These are phyloP conservation scores for Melanotaenia duboulayi DNA, from an alignment of 2,113 vertebrate species.

Conservation along the genomic window DNA sequence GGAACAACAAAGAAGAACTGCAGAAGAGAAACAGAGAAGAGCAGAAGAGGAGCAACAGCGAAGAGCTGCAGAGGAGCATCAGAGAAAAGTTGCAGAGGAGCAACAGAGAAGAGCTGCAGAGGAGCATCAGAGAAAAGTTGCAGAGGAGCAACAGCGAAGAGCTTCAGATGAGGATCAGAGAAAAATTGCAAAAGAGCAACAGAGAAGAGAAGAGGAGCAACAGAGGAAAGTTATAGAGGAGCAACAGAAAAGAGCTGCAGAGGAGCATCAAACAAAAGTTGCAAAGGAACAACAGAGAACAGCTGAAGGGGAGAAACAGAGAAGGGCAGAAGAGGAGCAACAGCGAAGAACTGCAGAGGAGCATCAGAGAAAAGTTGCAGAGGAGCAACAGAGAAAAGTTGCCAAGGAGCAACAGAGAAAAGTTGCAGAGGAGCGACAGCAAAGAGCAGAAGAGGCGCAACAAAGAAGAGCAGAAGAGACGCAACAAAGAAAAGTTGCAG, in stretches of 20 bases:
- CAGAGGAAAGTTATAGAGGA: neutral
- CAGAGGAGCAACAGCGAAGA: neutral
- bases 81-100: too few relatives aligned
- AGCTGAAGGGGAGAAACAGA: neutral
- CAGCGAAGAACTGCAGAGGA: neutral
- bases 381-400: neutral
- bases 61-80: too few relatives aligned
- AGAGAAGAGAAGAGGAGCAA: neutral
- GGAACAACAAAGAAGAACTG: too few relatives aligned
- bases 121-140: neutral
- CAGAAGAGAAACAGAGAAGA: too few relatives aligned
- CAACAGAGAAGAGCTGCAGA: neutral
- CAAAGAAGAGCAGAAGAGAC: neutral
- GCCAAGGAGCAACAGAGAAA: neutral
- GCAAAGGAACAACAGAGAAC: conserved; percentile 3
- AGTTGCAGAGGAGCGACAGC: neutral
- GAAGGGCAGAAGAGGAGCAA: neutral
- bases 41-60: too few relatives aligned
- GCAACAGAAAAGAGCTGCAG: too few relatives aligned
- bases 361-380: neutral
- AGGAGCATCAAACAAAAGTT: neutral
- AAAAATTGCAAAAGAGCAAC: conserved; percentile 10
- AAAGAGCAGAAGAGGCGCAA: neutral
- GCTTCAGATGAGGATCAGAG: neutral
- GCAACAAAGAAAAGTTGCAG: neutral